Percentiles rank a stretch among this genome's conserved stretches.
Evolutionary conservation across 1,140 invertebrate species (phyloP).

Genomic region (Drosophila carrolli): DNA sequence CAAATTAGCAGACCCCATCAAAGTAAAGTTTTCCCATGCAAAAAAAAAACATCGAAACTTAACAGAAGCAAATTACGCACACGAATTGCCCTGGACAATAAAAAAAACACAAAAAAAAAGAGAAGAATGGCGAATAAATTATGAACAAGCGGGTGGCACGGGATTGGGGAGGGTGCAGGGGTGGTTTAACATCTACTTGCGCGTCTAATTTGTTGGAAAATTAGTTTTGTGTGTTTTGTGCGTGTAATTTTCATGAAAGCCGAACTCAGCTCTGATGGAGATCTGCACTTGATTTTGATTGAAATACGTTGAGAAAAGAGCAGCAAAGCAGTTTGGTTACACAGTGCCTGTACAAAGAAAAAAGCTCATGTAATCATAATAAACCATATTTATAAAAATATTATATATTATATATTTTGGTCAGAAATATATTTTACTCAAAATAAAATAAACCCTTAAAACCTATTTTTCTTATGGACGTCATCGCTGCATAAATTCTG

Average conservation of each 20-base stretch:
- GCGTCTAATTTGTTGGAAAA: constrained; percentile 81
- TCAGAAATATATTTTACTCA: too few relatives aligned
- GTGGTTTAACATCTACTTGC: constrained; percentile 59
- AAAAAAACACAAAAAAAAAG: constrained; percentile 56
- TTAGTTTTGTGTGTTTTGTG: constrained; percentile 79
- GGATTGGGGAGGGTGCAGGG: not conserved
- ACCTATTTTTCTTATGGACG: too few relatives aligned
- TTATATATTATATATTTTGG: too few relatives aligned
- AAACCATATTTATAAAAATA: too few relatives aligned
- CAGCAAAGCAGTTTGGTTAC: not conserved
- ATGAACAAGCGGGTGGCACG: constrained; percentile 58
- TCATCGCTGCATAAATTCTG: too few relatives aligned
- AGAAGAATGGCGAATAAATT: constrained; percentile 71
- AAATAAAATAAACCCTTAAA: too few relatives aligned
- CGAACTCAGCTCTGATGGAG: constrained; percentile 42
- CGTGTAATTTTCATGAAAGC: constrained; percentile 78
- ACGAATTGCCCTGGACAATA: constrained; percentile 80
- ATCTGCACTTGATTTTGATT: constrained; percentile 81
- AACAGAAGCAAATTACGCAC: constrained; percentile 77
- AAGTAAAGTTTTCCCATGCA: constrained; percentile 67
- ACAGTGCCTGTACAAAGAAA: not conserved
- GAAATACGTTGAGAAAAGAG: constrained; percentile 55
- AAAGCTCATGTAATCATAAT: too few relatives aligned
- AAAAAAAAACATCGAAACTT: constrained; percentile 49
- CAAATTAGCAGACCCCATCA: constrained; percentile 61